Evolutionary conservation across 2,113 vertebrate species (phyloP).

Genomic region (Glareola pratincola): DNA sequence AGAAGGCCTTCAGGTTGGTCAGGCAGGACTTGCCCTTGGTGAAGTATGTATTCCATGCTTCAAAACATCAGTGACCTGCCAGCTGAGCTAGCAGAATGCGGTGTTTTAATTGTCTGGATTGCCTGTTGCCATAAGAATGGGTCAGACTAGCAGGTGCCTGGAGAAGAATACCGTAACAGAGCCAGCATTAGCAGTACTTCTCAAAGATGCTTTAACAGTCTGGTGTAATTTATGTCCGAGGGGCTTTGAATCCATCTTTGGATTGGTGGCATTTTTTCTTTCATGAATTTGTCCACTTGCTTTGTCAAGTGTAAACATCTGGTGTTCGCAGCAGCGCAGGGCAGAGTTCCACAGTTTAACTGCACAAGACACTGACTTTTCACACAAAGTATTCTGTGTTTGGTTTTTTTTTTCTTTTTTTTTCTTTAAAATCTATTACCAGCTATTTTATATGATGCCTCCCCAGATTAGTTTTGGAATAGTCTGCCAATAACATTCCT

Average conservation of each 20-base stretch:
- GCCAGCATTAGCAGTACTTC: background rate
- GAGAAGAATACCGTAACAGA: background rate
- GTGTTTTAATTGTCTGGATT: background rate
- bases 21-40: background rate
- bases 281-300: background rate
- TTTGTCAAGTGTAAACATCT: background rate
- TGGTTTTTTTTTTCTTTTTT: background rate
- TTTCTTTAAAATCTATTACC: background rate
- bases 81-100: background rate
- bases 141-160: background rate
- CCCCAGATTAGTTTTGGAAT: background rate
- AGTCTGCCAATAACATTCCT: background rate
- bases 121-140: rapidly evolving
- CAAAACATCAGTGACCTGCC: background rate
- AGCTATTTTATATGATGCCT: background rate
- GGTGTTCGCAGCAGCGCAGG: background rate
- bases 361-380: too few species aligned
- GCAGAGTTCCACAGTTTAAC: too few species aligned
- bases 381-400: background rate
- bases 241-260: background rate
- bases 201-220: background rate
- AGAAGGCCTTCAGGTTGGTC: background rate
- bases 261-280: background rate
- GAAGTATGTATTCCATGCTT: background rate
- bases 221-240: background rate